A percentile compares a stretch with the other conserved stretches of the same genome.
Evolutionary conservation across 92 coral and sea anemone species (phyloP).

Genomic region (Ricordea florida): DNA sequence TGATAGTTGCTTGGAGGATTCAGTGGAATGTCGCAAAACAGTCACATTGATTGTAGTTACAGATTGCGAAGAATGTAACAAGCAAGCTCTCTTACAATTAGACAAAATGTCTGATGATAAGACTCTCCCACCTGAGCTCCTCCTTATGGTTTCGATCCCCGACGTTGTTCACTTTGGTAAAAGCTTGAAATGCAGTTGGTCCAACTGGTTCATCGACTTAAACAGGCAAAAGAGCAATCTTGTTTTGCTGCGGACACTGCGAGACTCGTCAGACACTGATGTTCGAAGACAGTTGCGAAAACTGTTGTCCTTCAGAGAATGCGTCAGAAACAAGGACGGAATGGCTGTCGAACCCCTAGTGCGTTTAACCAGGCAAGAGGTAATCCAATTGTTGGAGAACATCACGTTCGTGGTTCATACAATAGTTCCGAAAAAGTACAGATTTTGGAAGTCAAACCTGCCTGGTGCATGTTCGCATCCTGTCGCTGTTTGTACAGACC

Average conservation of each 20-base stretch:
- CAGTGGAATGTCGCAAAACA: conserved; percentile 10
- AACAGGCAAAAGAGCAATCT: conserved; percentile 3
- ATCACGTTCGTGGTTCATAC: neutral
- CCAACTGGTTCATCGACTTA: conserved; percentile 17
- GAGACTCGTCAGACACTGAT: neutral
- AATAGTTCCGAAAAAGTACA: neutral
- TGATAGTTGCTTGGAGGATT: conserved; percentile 19
- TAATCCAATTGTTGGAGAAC: neutral
- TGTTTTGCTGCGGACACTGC: neutral
- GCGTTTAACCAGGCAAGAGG: neutral
- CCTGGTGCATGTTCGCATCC: neutral
- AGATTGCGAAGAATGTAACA: conserved; percentile 59
- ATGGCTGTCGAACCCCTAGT: conserved; percentile 1
- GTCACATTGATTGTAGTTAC: conserved; percentile 16
- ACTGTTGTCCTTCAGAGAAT: neutral
- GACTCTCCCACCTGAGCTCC: conserved; percentile 35
- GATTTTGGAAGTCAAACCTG: neutral
- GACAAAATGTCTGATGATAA: conserved; percentile 15
- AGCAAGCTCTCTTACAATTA: conserved; percentile 37
- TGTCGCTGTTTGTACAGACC: neutral
- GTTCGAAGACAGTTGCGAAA: conserved; percentile 2
- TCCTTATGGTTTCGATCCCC: conserved; percentile 29
- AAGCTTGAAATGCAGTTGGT: conserved; percentile 48
- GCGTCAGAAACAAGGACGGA: conserved; percentile 23
- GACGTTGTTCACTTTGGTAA: conserved; percentile 42